Conservation (phyloP, 2,888 invertebrate genomes). For the Dexiosoma caninum region DNA sequence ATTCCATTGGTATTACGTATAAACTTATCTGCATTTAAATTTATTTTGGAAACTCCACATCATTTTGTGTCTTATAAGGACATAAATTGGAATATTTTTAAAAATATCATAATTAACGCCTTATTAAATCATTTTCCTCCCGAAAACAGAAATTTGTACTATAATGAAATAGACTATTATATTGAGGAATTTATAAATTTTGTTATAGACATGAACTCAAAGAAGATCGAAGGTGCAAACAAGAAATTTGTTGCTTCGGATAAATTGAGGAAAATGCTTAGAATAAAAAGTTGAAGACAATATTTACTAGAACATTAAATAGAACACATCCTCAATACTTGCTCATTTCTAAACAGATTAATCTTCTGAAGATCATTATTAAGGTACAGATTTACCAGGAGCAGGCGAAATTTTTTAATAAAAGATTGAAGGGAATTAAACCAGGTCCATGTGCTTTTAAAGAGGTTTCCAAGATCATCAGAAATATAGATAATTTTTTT, state of each 20-base stretch:
- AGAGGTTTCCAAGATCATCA: background rate
- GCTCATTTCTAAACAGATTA: too few relatives aligned
- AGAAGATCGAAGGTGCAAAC: background rate
- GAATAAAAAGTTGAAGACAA: background rate
- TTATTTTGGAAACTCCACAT: too few relatives aligned
- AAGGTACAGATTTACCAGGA: too few relatives aligned
- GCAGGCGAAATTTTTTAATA: too few relatives aligned
- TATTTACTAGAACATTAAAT: background rate
- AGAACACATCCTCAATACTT: too few relatives aligned
- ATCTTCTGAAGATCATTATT: too few relatives aligned
- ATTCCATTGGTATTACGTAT: background rate
- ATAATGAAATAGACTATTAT: background rate
- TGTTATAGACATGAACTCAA: background rate
- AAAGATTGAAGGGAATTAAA: background rate
- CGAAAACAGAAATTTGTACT: too few relatives aligned
- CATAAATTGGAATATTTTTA: too few relatives aligned
- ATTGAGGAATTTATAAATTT: background rate
- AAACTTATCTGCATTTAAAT: background rate
- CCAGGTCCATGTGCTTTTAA: background rate
- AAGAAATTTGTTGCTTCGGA: background rate
- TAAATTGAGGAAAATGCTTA: background rate
- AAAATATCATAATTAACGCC: too few relatives aligned
- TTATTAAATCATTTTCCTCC: too few relatives aligned
- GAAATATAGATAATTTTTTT: background rate
- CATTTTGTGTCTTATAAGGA: background rate